A percentile compares a stretch with the other conserved stretches of the same genome.
phyloP scores from a whole-genome alignment of 1,140 invertebrate genomes.

The Metopolophium dirhodum region DNA sequence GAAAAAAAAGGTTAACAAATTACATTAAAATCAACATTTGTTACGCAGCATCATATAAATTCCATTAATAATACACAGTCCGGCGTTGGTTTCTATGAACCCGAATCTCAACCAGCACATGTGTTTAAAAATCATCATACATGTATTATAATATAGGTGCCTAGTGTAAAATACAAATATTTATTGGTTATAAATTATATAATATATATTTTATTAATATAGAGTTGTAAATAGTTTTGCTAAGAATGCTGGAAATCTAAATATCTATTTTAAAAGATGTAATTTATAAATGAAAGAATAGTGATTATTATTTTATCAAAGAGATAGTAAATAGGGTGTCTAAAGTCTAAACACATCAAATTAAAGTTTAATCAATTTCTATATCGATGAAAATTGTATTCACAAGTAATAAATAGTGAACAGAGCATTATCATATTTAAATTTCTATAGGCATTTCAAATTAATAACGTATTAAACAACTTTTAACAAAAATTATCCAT shows the following conservation, averaged over 20 bases:
- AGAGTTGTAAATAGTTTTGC: background rate
- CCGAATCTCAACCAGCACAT: background rate
- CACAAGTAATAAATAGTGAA: background rate
- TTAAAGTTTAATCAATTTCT: background rate
- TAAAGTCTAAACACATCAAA: background rate
- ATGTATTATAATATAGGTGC: background rate
- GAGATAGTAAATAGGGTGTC: background rate
- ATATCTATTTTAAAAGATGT: background rate
- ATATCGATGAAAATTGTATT: background rate
- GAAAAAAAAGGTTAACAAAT: background rate
- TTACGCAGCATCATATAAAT: background rate
- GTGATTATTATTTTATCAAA: background rate
- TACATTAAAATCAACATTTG: conserved; percentile 21
- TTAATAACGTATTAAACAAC: background rate
- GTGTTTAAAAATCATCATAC: background rate
- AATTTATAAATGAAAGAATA: background rate
- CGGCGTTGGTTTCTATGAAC: background rate
- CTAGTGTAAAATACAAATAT: background rate
- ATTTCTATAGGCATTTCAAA: background rate
- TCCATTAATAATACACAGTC: background rate
- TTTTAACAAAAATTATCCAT: background rate
- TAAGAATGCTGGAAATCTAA: background rate
- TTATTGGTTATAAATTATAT: background rate
- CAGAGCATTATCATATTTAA: background rate
- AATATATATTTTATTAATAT: background rate